phyloP scores from a whole-genome alignment of 2,888 invertebrate species.

The Dasypolia templi region DNA sequence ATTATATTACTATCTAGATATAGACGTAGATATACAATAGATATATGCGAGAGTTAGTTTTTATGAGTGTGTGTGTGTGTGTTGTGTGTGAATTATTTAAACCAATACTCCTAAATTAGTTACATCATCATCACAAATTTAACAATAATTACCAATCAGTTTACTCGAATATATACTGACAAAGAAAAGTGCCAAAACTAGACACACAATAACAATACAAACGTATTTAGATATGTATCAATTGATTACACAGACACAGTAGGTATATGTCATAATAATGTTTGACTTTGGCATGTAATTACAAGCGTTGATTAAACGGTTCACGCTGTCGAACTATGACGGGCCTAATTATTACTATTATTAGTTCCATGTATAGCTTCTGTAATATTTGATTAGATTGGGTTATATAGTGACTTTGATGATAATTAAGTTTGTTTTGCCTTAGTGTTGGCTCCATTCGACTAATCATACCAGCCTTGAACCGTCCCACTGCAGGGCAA shows the following conservation, averaged over 20 bases:
- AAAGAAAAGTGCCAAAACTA: not conserved
- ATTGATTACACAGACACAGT: constrained; percentile 28
- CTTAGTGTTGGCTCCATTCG: not conserved
- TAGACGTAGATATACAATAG: too few relatives aligned
- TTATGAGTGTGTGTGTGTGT: too few relatives aligned
- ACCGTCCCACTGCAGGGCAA: too few relatives aligned
- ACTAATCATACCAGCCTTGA: too few relatives aligned
- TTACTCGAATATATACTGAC: not conserved
- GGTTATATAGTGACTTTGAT: constrained; percentile 5
- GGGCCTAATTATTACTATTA: constrained; percentile 49
- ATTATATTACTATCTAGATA: too few relatives aligned
- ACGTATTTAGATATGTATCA: not conserved
- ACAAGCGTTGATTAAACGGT: constrained; percentile 64
- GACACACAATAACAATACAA: not conserved
- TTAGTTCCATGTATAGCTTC: not conserved
- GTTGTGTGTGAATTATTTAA: too few relatives aligned
- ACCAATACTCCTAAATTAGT: too few relatives aligned
- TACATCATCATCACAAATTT: too few relatives aligned
- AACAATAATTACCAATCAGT: not conserved
- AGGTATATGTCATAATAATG: constrained; percentile 43
- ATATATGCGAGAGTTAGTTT: too few relatives aligned
- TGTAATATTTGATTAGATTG: constrained; percentile 21
- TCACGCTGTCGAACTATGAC: constrained; percentile 44
- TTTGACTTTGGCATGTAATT: constrained; percentile 69
- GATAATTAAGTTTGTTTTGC: not conserved